Base-by-base conservation (phyloP, 2,888 invertebrate species). In the Agrenia bidenticulata region DNA sequence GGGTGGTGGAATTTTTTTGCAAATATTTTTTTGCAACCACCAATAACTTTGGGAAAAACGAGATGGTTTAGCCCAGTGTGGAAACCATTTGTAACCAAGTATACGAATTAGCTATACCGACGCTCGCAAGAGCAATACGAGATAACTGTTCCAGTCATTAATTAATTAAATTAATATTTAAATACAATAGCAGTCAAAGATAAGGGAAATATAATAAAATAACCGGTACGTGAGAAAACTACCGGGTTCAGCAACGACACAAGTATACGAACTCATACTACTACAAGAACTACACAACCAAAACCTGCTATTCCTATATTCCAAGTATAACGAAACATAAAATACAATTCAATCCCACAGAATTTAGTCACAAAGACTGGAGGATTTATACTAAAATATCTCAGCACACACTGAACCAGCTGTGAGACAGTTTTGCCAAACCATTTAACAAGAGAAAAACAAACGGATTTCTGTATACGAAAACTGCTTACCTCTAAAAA, bases 11-110 rank as follows among this genome's bases (percentile, higher is more conserved):
- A n/a, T 11, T 19, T n/a, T n/a, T 17, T 17, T 45, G 45, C 45
- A 19, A 45, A 11, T 9, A 45, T 9, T 45, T 32, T 32, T 45
- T 32, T 32, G 32, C 32, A 32, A 11, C 11, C 4, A 32, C 32
- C 11, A 32, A 11, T 4, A 32, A 32, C 32, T 45, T 45, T 15
- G 19, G 15, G 15, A 45, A 45, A 15, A 45, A 45, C 45, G 45
- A 45, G 19, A 45, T 45, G 45, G 15, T 45, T 15, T 45, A 45
- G n/a, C 15, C 15, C 15, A 5, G 5, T 15, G 9, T 5, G n/a
- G 4, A 51, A 51, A 51, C 5, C 49, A 61, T 49, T 66, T 61
- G 72, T 66, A 72, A 72, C 72, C 66, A 72, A 72, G 72, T 72
- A 72, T 72, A 72, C 72, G 72, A 72, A 66, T 61, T 53, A 56